Base-by-base conservation (phyloP, 1,140 invertebrate genomes). In the Portunus trituberculatus region DNA sequence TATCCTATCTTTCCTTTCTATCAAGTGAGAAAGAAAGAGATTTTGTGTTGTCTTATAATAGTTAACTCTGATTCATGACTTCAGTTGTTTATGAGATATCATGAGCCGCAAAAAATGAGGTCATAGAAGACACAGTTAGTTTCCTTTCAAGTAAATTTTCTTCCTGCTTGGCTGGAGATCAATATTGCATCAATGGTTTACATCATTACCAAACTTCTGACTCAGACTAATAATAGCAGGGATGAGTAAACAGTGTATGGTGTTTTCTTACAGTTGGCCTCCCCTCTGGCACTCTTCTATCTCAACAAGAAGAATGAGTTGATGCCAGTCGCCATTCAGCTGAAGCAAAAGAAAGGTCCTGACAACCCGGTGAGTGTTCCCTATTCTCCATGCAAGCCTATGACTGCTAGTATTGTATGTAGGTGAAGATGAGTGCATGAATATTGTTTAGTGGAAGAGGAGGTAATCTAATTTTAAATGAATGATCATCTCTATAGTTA, bases 271-370 rank as follows among this genome's bases (percentile, higher is more conserved):
- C 96, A 97, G 97, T n/a, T 97, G 16, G 97, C 97, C 95, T 96
- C 96, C 93, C 97, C 97, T 20, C 96, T 97, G 16, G 97, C 97
- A 0, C 96, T 97, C 52, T 97, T 97, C 96, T 97, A 97, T 91
- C 94, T 97, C 14, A 96, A 97, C 45, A 96, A 97, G 84, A 90
- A 96, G 14, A 94, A 96, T 20, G 96, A 97, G 16, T 96, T 97
- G 28, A 95, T 97, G 52, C 97, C 97, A 8, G 96, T 97, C 46
- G 97, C 97, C 1, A 97, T 97, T 83, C 97, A 97, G 94, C 96
- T 97, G 25, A 97, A 97, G 93, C 97, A 97, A 96, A 88, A 97
- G 86, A 97, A 97, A 94, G 96, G 96, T 28, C 96, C 96, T 16
- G 96, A 97, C 67, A 97, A 97, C 96, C 97, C 97, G 8, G 97